Percentiles rank a stretch among this genome's conserved stretches.
phyloP scores from a whole-genome alignment of 2,113 vertebrate genomes.

The Malurus alboscapulatus region DNA sequence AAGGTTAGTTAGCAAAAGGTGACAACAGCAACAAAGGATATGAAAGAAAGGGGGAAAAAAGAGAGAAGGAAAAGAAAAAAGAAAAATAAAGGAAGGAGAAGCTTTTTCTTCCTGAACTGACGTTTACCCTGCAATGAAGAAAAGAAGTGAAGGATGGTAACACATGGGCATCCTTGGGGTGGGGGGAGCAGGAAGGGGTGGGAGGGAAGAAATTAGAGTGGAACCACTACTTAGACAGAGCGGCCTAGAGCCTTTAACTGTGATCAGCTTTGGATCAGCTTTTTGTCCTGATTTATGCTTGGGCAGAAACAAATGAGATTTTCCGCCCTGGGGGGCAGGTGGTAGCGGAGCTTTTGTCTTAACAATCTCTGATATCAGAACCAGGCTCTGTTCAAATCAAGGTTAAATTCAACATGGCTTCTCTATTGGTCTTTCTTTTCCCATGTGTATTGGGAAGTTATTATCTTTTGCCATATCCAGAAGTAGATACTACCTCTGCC shows the following conservation, averaged over 20 bases:
- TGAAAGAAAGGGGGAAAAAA: not conserved
- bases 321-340: not conserved
- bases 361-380: not conserved
- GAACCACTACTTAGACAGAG: slow-evolving; percentile 4
- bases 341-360: not conserved
- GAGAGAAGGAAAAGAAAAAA: not conserved
- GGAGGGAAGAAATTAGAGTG: not conserved
- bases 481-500: not conserved
- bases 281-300: not conserved
- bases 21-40: not conserved
- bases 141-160: slow-evolving; percentile 60
- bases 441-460: not conserved
- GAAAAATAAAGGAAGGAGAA: not conserved
- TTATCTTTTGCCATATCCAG: not conserved
- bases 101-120: not conserved
- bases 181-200: not conserved
- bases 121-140: slow-evolving; percentile 49
- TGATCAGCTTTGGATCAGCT: not conserved
- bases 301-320: not conserved
- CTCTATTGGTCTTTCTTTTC: not conserved
- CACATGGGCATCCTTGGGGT: slow-evolving; percentile 14
- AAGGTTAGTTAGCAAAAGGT: not conserved
- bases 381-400: not conserved
- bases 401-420: not conserved
- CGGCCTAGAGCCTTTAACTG: not conserved